Conservation (phyloP, 2,113 vertebrate species). For the Ageneiosus marmoratus region DNA sequence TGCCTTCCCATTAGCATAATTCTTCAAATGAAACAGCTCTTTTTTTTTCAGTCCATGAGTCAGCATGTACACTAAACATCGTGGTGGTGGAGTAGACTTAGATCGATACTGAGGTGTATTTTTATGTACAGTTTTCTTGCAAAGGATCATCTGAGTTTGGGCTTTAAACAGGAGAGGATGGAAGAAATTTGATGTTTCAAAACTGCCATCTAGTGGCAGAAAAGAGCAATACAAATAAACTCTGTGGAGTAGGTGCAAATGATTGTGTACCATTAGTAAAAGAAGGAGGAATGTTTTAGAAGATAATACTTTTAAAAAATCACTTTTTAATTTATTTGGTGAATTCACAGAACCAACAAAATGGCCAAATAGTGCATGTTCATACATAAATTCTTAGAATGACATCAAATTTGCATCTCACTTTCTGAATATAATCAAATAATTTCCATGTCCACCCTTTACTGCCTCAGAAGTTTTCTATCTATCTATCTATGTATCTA, state of each 20-base stretch:
- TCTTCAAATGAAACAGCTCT: background rate
- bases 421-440: background rate
- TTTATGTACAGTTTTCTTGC: background rate
- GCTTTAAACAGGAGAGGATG: background rate
- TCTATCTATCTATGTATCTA: no score
- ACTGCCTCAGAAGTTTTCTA: background rate
- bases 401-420: no score
- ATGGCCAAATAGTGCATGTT: background rate
- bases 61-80: slow-evolving; percentile 4
- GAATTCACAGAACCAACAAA: background rate
- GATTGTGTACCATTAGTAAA: background rate
- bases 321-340: background rate
- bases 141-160: background rate
- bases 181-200: slow-evolving; percentile 52
- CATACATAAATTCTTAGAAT: background rate
- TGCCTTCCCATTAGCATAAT: slow-evolving; percentile 2
- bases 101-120: background rate
- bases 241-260: background rate
- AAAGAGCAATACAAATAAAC: background rate
- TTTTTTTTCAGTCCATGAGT: background rate
- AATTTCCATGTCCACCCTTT: background rate
- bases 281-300: background rate
- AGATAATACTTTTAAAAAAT: background rate
- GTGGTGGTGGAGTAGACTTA: background rate
- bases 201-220: slow-evolving; percentile 66